These are phyloP conservation scores for Keiferia lycopersicella DNA, from an alignment of 2,888 invertebrate genomes.

Conservation along the genomic window DNA sequence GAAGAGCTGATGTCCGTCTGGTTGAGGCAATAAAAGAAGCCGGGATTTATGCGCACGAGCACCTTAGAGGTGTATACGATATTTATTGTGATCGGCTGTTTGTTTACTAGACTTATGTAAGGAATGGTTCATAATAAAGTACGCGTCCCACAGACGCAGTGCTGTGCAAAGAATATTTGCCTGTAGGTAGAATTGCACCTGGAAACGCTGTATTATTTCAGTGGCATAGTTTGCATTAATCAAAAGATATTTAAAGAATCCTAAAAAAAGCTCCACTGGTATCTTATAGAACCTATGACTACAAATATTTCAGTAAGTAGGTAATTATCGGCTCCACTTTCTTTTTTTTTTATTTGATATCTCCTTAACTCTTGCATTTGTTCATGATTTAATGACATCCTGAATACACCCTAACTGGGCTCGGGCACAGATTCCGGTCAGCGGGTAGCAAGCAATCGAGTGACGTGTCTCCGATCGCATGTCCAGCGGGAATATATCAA, in stretches of 20 bases:
- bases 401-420: slow-evolving; percentile 9
- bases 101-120: slow-evolving; percentile 40
- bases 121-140: background rate
- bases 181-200: too few relatives aligned
- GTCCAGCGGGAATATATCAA: slow-evolving; percentile 76
- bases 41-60: slow-evolving; percentile 65
- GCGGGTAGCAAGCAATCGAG: slow-evolving; percentile 42
- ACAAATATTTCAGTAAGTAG: too few relatives aligned
- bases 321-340: too few relatives aligned
- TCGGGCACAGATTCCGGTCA: slow-evolving; percentile 26
- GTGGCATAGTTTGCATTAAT: too few relatives aligned
- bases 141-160: too few relatives aligned
- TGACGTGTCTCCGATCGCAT: slow-evolving; percentile 79
- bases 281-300: too few relatives aligned
- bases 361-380: too few relatives aligned
- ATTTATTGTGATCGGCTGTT: slow-evolving; percentile 66
- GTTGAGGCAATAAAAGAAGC: slow-evolving; percentile 62
- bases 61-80: slow-evolving; percentile 56
- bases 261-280: too few relatives aligned
- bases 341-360: background rate
- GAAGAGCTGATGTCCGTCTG: slow-evolving; percentile 63
- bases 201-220: too few relatives aligned
- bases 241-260: too few relatives aligned
- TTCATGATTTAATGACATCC: too few relatives aligned
- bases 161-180: too few relatives aligned